These are phyloP conservation scores for Chionoecetes opilio DNA, from an alignment of 1,140 invertebrate species.

Conservation along the genomic window DNA sequence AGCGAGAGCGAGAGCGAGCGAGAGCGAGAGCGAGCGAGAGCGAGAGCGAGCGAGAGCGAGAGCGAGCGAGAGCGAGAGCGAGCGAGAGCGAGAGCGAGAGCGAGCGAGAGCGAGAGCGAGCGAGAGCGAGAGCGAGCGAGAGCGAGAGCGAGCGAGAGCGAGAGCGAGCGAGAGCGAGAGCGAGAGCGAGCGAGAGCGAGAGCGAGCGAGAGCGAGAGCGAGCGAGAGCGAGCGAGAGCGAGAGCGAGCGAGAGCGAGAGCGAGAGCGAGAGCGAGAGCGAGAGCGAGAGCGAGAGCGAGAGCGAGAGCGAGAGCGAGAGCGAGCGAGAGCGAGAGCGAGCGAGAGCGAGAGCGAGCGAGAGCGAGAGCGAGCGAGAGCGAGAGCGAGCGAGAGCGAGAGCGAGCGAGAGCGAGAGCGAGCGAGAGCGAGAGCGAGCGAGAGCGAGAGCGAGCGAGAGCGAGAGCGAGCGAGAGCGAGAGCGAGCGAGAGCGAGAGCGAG, in stretches of 20 bases:
- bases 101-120: not conserved
- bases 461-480: not conserved
- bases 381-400: constrained; percentile 39
- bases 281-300: constrained; percentile 44
- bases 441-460: constrained; percentile 14
- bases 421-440: not conserved
- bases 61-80: not conserved
- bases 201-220: not conserved
- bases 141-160: not conserved
- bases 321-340: constrained; percentile 27
- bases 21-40: too few relatives aligned
- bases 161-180: too few relatives aligned
- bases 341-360: not conserved
- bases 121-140: not conserved
- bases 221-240: constrained; percentile 37
- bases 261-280: constrained; percentile 34
- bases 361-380: not conserved
- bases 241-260: constrained; percentile 39
- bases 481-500: constrained; percentile 43
- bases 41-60: not conserved
- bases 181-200: not conserved
- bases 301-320: constrained; percentile 17
- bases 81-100: not conserved
- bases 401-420: constrained; percentile 40
- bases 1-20: not conserved